Evolutionary conservation across 2,797 vertebrate species (phyloP), one percentile per base, ranked within the genome.

Genomic region (Phataginus tricuspis): DNA sequence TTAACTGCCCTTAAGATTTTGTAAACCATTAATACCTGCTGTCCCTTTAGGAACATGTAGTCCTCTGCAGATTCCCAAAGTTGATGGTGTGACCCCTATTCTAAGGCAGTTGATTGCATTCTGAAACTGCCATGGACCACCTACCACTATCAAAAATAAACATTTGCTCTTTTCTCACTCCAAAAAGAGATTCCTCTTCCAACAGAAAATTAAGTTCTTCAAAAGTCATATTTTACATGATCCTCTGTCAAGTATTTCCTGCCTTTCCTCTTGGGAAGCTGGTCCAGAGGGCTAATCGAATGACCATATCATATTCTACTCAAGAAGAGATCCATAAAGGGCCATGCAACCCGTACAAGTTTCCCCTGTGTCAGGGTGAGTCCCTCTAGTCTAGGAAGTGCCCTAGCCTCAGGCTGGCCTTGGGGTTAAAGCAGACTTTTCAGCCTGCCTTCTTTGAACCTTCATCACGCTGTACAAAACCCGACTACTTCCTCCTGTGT

Each of bases 161-260:
- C 2, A 1, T 87, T 71, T 83, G 25, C 2, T 71, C 37, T 86
- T 74, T 77, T 61, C 69, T 49, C n/a, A 85, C 10, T 82, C 64
- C 66, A 91, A 80, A 59, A 29, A 53, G 1, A 64, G 14, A 79
- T 61, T 53, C 86, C 68, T 74, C 25, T 11, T 85, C 37, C 42
- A 69, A 34, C 10, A 92, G 34, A 86, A 95, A 92, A 94, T 75
- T 16, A 75, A 45, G 11, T 64, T 85, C 45, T 86, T 84, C 39
- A 75, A 95, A 55, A 80, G 14, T 78, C 29, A 71, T 34, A 34
- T 59, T 87, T 90, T 85, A 63, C 34, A 49, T 69, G 29, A 83
- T 72, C 29, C 4, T 84, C 42, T 85, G 23, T 69, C 59, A 96
- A 93, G 69, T 34, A 80, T 51, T 75, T 79, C 63, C 51, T 74